A percentile compares a stretch with the other conserved stretches of the same genome.
phyloP scores from a whole-genome alignment of 2,888 invertebrate species.

The Homarus gammarus region DNA sequence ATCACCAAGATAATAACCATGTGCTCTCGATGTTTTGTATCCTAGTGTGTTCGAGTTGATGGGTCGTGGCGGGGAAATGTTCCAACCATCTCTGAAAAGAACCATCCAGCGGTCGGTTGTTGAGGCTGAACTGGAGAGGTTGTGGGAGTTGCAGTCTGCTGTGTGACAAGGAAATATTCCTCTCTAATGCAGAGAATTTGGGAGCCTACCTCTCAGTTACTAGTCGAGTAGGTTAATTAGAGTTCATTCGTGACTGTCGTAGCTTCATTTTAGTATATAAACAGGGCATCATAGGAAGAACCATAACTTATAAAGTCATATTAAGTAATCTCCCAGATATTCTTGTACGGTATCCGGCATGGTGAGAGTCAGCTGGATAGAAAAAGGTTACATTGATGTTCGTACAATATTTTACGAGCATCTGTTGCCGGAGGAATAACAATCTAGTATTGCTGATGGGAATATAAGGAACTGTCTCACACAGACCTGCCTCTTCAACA shows the following conservation, averaged over 20 bases:
- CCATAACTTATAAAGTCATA: too few relatives aligned
- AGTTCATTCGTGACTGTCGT: neutral
- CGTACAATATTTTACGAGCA: neutral
- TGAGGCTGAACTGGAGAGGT: neutral
- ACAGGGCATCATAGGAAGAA: neutral
- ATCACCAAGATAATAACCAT: neutral
- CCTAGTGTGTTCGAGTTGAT: neutral
- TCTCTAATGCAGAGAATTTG: neutral
- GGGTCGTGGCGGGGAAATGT: neutral
- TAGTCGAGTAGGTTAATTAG: constrained; percentile 8
- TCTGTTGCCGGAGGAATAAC: neutral
- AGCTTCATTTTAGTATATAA: neutral
- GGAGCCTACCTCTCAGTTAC: neutral
- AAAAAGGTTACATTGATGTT: neutral
- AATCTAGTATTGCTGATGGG: neutral
- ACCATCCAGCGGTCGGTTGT: neutral
- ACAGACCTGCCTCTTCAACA: neutral
- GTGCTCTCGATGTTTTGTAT: constrained; percentile 15
- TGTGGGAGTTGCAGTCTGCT: neutral
- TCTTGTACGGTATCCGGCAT: neutral
- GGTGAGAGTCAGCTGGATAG: neutral
- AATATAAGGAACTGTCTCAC: too few relatives aligned
- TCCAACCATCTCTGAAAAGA: neutral
- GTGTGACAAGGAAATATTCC: neutral
- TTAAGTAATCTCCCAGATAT: neutral